phyloP scores from a whole-genome alignment of 1,140 invertebrate species.

The Aphaenogaster floridana region DNA sequence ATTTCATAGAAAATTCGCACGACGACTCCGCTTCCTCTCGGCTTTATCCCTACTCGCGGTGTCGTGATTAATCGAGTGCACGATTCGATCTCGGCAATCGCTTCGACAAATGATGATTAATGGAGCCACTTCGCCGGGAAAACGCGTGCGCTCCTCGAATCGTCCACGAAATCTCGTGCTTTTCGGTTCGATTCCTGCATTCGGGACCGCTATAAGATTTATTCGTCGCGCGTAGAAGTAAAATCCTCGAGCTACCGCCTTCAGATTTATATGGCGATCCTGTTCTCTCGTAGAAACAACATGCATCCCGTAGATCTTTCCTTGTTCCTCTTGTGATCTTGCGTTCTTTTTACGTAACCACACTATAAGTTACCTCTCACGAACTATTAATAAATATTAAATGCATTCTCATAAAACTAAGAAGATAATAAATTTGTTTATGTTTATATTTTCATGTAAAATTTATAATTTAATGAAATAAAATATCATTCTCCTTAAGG shows the following conservation, averaged over 20 bases:
- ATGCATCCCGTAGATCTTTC: constrained; percentile 30
- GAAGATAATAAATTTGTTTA: background rate
- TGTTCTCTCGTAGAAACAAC: constrained; percentile 53
- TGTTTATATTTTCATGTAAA: background rate
- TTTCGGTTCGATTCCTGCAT: constrained; percentile 44
- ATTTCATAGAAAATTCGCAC: constrained; percentile 58
- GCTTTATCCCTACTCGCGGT: constrained; percentile 70
- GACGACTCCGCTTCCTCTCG: constrained; percentile 58
- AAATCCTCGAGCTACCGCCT: constrained; percentile 42
- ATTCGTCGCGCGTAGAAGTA: constrained; percentile 61
- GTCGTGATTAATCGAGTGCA: constrained; percentile 82
- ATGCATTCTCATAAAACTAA: constrained; percentile 28
- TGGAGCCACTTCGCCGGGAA: constrained; percentile 63
- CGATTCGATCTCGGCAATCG: constrained; percentile 78
- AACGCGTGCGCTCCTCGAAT: constrained; percentile 47
- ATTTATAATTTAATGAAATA: background rate
- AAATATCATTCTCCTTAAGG: background rate
- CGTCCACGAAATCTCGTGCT: constrained; percentile 61
- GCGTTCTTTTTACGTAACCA: constrained; percentile 21
- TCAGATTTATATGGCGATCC: constrained; percentile 58
- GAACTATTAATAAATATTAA: constrained; percentile 36
- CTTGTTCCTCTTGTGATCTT: background rate
- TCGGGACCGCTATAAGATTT: constrained; percentile 49
- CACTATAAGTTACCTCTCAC: background rate
- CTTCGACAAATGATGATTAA: constrained; percentile 85